These are phyloP conservation scores for Candoia aspera DNA, from an alignment of 2,113 vertebrate genomes.

Conservation along the genomic window DNA sequence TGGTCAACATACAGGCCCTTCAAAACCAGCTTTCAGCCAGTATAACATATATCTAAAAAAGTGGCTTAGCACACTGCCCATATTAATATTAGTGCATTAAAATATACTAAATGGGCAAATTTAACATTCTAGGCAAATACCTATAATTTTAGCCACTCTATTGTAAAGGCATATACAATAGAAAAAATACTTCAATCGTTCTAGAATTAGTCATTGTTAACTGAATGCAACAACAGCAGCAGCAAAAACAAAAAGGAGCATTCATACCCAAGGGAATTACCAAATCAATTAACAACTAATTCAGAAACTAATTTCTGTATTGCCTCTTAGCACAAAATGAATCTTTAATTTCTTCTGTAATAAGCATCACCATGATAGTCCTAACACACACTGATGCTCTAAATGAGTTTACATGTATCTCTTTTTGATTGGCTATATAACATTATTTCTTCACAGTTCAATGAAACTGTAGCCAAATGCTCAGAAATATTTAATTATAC, in stretches of 20 bases:
- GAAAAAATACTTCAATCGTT: constrained; percentile 81
- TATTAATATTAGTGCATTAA: neutral
- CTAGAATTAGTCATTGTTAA: constrained; percentile 81
- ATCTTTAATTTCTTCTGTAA: constrained; percentile 84
- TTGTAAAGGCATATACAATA: constrained; percentile 74
- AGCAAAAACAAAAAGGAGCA: constrained; percentile 71
- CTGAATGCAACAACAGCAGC: constrained; percentile 76
- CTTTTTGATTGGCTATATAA: constrained; percentile 83
- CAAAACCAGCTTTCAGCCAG: neutral
- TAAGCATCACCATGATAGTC: constrained; percentile 78
- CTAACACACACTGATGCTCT: constrained; percentile 76
- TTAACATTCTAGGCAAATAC: constrained; percentile 52
- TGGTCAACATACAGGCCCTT: neutral
- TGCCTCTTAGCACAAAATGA: constrained; percentile 88
- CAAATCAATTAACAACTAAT: constrained; percentile 96
- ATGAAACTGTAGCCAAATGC: constrained; percentile 77
- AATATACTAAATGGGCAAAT: neutral
- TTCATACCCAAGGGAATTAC: constrained; percentile 83
- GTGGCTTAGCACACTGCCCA: neutral
- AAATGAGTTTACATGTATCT: constrained; percentile 85
- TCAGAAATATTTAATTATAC: constrained; percentile 82
- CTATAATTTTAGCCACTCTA: constrained; percentile 31
- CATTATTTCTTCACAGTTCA: constrained; percentile 86
- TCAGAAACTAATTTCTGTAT: constrained; percentile 88
- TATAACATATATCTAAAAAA: neutral